A percentile compares a stretch with the other conserved stretches of the same genome.
Conservation (phyloP, 2,113 vertebrate genomes). For the Chionodraco myersi region DNA sequence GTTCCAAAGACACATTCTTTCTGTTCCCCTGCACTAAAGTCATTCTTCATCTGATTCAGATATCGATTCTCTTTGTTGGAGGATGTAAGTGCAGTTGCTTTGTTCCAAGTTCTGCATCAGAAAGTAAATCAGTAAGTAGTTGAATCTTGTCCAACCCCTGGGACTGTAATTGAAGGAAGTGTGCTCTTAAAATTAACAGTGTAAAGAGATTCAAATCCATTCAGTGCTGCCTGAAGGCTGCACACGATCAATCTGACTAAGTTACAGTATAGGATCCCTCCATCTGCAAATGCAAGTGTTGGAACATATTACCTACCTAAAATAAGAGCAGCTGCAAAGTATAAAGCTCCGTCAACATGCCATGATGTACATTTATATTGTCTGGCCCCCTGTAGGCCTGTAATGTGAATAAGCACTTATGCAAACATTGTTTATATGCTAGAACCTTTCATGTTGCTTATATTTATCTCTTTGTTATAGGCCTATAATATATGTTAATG, state of each 20-base stretch:
- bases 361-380: background rate
- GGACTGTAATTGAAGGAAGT: constrained; percentile 56
- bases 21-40: constrained; percentile 40
- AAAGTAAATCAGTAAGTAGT: constrained; percentile 43
- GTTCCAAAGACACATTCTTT: constrained; percentile 56
- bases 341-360: background rate
- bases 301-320: background rate
- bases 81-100: constrained; percentile 56
- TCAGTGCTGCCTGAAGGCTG: constrained; percentile 12
- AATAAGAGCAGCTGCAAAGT: background rate
- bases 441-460: background rate
- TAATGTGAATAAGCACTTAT: background rate
- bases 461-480: background rate
- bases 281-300: background rate
- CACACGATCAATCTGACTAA: background rate
- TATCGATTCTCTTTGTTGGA: constrained; percentile 58
- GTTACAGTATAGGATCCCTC: background rate
- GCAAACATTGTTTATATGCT: background rate
- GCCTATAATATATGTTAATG: background rate
- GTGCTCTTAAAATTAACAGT: constrained; percentile 32
- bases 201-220: constrained; percentile 38
- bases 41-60: constrained; percentile 68
- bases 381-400: background rate
- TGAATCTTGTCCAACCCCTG: constrained; percentile 50
- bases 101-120: constrained; percentile 54